Percentiles rank a stretch among this genome's conserved stretches.
phyloP scores from a whole-genome alignment of 2,113 vertebrate genomes.

The Semicossyphus pulcher region DNA sequence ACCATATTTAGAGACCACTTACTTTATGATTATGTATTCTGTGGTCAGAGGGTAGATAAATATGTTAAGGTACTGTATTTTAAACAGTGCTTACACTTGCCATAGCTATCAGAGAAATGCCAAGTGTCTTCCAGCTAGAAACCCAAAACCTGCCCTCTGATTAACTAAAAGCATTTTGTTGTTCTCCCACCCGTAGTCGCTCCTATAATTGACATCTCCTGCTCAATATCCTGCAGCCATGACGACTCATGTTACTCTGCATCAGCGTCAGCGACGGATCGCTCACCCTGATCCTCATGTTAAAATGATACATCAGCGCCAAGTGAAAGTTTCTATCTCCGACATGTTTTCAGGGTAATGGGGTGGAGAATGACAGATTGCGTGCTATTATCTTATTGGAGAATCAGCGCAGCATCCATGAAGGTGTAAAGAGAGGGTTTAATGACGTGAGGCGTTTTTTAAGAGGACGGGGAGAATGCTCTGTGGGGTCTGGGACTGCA shows the following conservation, averaged over 20 bases:
- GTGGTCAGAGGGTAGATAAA: not conserved
- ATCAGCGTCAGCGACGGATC: slow-evolving; percentile 55
- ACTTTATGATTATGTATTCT: not conserved
- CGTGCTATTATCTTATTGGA: slow-evolving; percentile 74
- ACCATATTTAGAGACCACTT: not conserved
- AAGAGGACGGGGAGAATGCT: slow-evolving; percentile 37
- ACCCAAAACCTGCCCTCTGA: slow-evolving; percentile 7
- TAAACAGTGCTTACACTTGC: not conserved
- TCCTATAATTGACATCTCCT: slow-evolving; percentile 51
- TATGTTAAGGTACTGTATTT: not conserved
- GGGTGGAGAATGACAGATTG: slow-evolving; percentile 73
- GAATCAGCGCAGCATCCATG: slow-evolving; percentile 58
- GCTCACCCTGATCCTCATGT: slow-evolving; percentile 65
- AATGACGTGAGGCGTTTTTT: slow-evolving; percentile 67
- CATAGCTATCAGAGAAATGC: slow-evolving; percentile 10
- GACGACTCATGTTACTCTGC: slow-evolving; percentile 43
- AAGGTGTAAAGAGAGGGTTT: slow-evolving; percentile 59
- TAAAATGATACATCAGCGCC: slow-evolving; percentile 70
- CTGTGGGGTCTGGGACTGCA: slow-evolving; percentile 11
- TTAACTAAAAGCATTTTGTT: slow-evolving; percentile 53
- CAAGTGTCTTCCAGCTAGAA: slow-evolving; percentile 1
- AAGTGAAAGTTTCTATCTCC: slow-evolving; percentile 63
- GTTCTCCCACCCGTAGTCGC: slow-evolving; percentile 37
- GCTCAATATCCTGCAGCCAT: slow-evolving; percentile 42
- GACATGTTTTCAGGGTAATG: slow-evolving; percentile 73